Percentiles rank a stretch among this genome's conserved stretches.
Evolutionary conservation across 2,113 vertebrate genomes (phyloP).

Genomic region (Hippoglossus stenolepis): DNA sequence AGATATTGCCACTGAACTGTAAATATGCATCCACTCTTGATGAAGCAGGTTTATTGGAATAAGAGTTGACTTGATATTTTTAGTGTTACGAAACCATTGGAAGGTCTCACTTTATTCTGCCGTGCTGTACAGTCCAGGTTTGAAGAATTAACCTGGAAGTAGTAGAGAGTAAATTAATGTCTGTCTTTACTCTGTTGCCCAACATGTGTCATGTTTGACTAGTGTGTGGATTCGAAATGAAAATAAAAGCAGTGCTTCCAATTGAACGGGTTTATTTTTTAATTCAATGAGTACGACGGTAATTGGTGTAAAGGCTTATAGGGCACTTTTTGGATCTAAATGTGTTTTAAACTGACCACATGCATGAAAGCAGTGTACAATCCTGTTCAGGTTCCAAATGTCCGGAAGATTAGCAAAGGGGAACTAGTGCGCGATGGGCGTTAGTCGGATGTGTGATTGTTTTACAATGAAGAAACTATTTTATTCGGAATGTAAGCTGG

Average conservation of each 20-base stretch:
- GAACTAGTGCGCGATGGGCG: too few species aligned
- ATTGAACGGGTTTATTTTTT: background rate
- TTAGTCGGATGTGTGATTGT: too few species aligned
- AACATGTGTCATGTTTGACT: too few species aligned
- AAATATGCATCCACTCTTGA: too few species aligned
- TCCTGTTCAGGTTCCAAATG: background rate
- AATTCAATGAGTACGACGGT: background rate
- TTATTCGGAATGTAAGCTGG: background rate
- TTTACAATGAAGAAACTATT: background rate
- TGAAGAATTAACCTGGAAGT: background rate
- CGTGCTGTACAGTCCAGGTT: background rate
- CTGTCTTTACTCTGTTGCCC: too few species aligned
- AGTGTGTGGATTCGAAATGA: background rate
- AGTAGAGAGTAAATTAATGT: too few species aligned
- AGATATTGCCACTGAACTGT: too few species aligned
- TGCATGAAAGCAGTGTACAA: background rate
- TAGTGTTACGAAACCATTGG: too few species aligned
- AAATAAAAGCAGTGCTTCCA: background rate
- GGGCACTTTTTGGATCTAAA: background rate
- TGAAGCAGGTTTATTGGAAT: too few species aligned
- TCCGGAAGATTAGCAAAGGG: too few species aligned
- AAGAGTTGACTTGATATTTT: too few species aligned
- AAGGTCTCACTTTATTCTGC: background rate
- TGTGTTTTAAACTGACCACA: background rate
- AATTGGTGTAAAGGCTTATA: background rate